phyloP scores from a whole-genome alignment of 2,797 vertebrate genomes.

The Acanthopagrus latus region DNA sequence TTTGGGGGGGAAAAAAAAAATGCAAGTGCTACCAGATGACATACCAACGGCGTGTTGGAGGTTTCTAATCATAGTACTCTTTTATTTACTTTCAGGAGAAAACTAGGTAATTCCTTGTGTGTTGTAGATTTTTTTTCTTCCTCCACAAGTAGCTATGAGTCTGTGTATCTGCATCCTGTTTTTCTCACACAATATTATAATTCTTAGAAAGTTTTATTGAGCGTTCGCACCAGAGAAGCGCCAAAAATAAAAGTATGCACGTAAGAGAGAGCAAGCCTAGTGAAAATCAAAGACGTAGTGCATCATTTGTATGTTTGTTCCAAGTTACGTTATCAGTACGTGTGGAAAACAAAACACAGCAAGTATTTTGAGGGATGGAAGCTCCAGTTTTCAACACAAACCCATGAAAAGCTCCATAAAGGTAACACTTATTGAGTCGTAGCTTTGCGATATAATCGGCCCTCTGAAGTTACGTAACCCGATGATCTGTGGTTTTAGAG shows the following conservation, averaged over 20 bases:
- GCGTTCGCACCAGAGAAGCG: not conserved
- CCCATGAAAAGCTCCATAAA: not conserved
- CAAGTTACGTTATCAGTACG: no score
- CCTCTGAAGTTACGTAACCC: constrained; percentile 7
- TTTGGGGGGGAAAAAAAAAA: not conserved
- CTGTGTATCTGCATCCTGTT: not conserved
- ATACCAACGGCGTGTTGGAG: not conserved
- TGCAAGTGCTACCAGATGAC: not conserved
- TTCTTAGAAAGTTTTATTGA: not conserved
- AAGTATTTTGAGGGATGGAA: not conserved
- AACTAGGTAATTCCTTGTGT: not conserved
- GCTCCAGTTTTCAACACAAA: constrained; percentile 1
- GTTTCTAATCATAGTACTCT: not conserved
- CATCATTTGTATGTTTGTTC: not conserved
- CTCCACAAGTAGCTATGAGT: not conserved
- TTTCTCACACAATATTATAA: not conserved
- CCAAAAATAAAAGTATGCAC: not conserved
- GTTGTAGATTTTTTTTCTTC: not conserved
- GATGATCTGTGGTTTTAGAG: not conserved
- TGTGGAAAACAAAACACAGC: not conserved
- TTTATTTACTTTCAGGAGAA: not conserved
- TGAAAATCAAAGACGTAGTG: not conserved
- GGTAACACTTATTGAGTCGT: constrained; percentile 2
- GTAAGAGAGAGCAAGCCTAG: not conserved
- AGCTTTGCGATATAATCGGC: not conserved